Conservation (phyloP, 2,888 invertebrate genomes). For the Myopa tessellatipennis region DNA sequence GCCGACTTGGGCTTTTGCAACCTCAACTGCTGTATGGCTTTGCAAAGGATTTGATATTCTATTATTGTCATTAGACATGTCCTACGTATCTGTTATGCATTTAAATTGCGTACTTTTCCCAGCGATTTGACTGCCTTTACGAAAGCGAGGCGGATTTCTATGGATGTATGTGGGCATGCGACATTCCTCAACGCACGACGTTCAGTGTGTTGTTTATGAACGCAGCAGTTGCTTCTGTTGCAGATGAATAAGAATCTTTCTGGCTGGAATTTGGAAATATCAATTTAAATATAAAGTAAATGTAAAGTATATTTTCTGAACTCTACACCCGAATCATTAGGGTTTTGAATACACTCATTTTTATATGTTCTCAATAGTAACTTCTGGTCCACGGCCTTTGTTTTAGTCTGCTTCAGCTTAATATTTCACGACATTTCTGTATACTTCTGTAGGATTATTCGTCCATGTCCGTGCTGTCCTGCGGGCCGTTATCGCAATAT, state of each 20-base stretch:
- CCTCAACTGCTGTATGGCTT: slow-evolving; percentile 60
- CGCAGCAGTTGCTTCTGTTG: not conserved
- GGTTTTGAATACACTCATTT: not conserved
- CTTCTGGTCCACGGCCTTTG: not conserved
- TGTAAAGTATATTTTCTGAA: too few species aligned
- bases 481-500: slow-evolving; percentile 54
- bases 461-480: slow-evolving; percentile 16
- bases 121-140: slow-evolving; percentile 66
- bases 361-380: not conserved
- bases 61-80: slow-evolving; percentile 69
- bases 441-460: too few species aligned
- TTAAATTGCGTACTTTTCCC: slow-evolving; percentile 69
- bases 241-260: not conserved
- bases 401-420: not conserved
- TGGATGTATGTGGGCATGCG: not conserved
- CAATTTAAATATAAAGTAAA: not conserved
- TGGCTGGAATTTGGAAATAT: too few species aligned
- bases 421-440: not conserved
- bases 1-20: slow-evolving; percentile 25
- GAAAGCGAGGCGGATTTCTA: slow-evolving; percentile 21
- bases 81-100: slow-evolving; percentile 69
- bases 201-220: slow-evolving; percentile 56
- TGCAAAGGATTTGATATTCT: slow-evolving; percentile 69
- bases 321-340: not conserved
- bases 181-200: slow-evolving; percentile 54